Evolutionary conservation across 2,888 invertebrate genomes (phyloP).

Genomic region (Mimumesa dahlbomi): DNA sequence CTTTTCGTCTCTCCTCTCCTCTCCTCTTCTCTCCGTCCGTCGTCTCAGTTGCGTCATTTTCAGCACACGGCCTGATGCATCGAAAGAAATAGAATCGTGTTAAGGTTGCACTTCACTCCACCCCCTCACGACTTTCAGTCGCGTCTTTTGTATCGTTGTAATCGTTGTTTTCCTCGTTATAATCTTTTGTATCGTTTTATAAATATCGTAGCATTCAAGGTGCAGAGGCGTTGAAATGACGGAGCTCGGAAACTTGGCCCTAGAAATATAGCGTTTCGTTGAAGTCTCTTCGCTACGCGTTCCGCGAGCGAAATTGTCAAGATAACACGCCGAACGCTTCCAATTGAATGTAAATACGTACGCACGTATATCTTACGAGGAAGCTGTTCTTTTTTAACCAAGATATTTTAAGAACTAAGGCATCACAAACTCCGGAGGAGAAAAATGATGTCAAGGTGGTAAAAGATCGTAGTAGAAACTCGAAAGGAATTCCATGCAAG

Average conservation of each 20-base stretch:
- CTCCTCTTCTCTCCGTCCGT: slow-evolving; percentile 40
- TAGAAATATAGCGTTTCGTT: too few species aligned
- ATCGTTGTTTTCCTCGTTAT: background rate
- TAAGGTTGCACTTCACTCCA: slow-evolving; percentile 74
- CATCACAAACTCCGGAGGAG: background rate
- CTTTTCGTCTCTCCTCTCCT: background rate
- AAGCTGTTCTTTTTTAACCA: background rate
- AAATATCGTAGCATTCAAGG: too few species aligned
- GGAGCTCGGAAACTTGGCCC: too few species aligned
- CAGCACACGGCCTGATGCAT: slow-evolving; percentile 67
- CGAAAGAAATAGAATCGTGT: slow-evolving; percentile 79
- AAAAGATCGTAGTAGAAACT: slow-evolving; percentile 1
- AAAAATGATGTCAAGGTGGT: slow-evolving; percentile 29
- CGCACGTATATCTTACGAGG: background rate
- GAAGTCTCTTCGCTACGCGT: too few species aligned
- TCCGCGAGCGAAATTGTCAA: too few species aligned
- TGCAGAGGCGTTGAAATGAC: too few species aligned
- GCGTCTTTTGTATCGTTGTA: background rate
- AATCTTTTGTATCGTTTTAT: too few species aligned
- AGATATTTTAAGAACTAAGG: background rate
- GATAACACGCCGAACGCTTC: too few species aligned
- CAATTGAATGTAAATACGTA: background rate
- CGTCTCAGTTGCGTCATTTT: slow-evolving; percentile 61
- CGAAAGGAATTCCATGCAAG: slow-evolving; percentile 2
- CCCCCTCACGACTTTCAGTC: slow-evolving; percentile 19